These are phyloP conservation scores for Tipula vernalis DNA, from an alignment of 2,888 invertebrate species.

Conservation along the genomic window DNA sequence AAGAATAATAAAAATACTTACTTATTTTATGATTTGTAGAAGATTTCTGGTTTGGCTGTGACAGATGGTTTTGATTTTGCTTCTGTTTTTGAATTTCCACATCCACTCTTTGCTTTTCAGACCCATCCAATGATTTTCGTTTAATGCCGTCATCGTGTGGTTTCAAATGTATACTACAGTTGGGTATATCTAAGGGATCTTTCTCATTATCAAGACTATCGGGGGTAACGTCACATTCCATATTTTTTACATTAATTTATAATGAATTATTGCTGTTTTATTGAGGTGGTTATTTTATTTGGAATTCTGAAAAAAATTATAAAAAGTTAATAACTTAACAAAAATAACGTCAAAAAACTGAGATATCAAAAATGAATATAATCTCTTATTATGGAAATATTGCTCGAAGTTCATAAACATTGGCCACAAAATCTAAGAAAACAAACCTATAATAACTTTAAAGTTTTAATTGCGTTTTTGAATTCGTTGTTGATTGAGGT, in stretches of 20 bases:
- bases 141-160: neutral
- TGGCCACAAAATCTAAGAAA: too few species aligned
- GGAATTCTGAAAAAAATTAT: neutral
- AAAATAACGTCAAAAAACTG: too few species aligned
- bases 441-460: too few species aligned
- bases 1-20: neutral
- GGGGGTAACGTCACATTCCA: conserved; percentile 24
- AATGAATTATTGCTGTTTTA: neutral
- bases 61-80: neutral
- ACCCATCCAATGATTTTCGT: neutral
- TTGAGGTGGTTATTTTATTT: neutral
- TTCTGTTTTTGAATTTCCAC: neutral
- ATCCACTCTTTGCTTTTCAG: neutral
- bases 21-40: neutral
- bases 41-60: neutral
- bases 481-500: too few species aligned
- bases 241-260: conserved; percentile 14
- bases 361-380: too few species aligned
- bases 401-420: too few species aligned
- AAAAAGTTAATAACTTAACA: neutral
- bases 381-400: too few species aligned
- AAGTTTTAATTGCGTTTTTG: too few species aligned
- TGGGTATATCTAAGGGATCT: conserved; percentile 13
- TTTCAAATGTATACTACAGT: neutral
- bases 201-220: conserved; percentile 17